Evolutionary conservation across 2,797 vertebrate species (phyloP).

Genomic region (Gymnopithys bicolor): DNA sequence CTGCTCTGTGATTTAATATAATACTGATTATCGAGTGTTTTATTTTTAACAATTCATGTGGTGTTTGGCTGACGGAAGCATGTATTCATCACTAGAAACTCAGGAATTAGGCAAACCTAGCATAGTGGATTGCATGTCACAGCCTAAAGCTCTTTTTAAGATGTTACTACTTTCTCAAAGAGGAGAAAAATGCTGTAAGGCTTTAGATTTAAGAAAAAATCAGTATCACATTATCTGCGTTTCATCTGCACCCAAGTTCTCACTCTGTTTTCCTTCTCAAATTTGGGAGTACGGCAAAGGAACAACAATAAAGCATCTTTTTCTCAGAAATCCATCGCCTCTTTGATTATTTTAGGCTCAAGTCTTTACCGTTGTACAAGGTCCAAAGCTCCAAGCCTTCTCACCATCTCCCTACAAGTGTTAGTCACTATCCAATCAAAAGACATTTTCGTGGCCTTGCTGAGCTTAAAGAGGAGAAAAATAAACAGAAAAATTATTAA

Average conservation of each 20-base stretch:
- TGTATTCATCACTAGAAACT: not conserved
- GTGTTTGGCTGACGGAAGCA: not conserved
- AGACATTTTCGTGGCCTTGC: not conserved
- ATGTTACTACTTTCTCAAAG: not conserved
- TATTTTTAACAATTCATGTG: constrained; percentile 39
- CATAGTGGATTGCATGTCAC: not conserved
- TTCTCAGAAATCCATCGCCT: not conserved
- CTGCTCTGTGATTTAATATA: constrained; percentile 16
- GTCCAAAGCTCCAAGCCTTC: not conserved
- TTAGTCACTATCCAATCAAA: not conserved
- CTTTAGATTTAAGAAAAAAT: not conserved
- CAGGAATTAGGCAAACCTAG: not conserved
- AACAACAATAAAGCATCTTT: not conserved
- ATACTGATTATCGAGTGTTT: not conserved
- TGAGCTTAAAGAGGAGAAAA: not conserved
- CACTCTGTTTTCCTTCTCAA: not conserved
- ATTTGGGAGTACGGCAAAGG: not conserved
- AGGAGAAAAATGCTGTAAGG: not conserved
- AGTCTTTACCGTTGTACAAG: not conserved
- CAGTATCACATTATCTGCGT: not conserved
- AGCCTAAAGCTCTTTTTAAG: constrained; percentile 2
- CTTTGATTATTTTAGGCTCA: not conserved
- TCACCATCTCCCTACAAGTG: not conserved
- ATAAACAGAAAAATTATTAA: not conserved
- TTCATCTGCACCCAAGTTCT: not conserved